phyloP scores from a whole-genome alignment of 2,888 invertebrate genomes.

The Achlya flavicornis region DNA sequence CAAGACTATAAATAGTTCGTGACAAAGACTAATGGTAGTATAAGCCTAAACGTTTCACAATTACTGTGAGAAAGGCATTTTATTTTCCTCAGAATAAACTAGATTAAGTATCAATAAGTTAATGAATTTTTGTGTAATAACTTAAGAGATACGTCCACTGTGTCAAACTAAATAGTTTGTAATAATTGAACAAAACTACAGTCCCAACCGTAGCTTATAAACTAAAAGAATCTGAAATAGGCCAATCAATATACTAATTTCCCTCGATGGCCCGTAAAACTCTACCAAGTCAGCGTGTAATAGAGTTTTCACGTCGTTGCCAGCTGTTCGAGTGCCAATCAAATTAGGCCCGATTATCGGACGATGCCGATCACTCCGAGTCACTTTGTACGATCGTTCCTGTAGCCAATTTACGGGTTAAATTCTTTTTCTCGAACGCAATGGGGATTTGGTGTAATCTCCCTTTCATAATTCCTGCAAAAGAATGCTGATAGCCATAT shows the following conservation, averaged over 20 bases:
- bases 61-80: background rate
- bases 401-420: slow-evolving; percentile 64
- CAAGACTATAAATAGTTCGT: background rate
- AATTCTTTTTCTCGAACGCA: slow-evolving; percentile 56
- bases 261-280: slow-evolving; percentile 59
- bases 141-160: too few relatives aligned
- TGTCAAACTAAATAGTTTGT: background rate
- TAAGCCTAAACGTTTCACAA: background rate
- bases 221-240: slow-evolving; percentile 36
- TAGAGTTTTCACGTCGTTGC: slow-evolving; percentile 71
- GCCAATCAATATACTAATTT: slow-evolving; percentile 58
- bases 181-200: slow-evolving; percentile 16
- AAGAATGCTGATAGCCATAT: slow-evolving; percentile 4
- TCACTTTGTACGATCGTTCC: slow-evolving; percentile 55
- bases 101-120: background rate
- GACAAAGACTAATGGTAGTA: background rate
- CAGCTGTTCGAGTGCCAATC: slow-evolving; percentile 76
- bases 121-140: too few relatives aligned
- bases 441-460: slow-evolving; percentile 41
- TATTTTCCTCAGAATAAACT: background rate
- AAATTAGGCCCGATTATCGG: slow-evolving; percentile 76
- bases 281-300: slow-evolving; percentile 59
- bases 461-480: slow-evolving; percentile 8
- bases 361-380: slow-evolving; percentile 48
- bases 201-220: slow-evolving; percentile 10